Evolutionary conservation across 2,888 invertebrate species (phyloP).

Genomic region (Abscondita cerata): DNA sequence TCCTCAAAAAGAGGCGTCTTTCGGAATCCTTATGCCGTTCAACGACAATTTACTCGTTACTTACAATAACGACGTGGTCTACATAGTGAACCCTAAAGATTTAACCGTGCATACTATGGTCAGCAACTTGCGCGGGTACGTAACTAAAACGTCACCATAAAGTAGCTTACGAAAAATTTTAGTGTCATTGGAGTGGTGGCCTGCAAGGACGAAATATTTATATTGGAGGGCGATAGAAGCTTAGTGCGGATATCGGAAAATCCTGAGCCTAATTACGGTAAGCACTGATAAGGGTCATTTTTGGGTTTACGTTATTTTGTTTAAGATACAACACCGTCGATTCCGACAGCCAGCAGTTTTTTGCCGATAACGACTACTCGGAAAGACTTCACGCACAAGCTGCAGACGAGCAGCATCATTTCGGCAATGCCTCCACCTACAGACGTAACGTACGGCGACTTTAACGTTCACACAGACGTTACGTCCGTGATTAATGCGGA

Average conservation of each 20-base stretch:
- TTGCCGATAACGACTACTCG: constrained; percentile 48
- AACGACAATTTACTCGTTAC: constrained; percentile 77
- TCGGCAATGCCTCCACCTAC: constrained; percentile 49
- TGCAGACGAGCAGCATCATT: constrained; percentile 52
- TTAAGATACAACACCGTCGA: constrained; percentile 17
- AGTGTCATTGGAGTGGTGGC: constrained; percentile 68
- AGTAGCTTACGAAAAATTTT: constrained; percentile 35
- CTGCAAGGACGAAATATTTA: constrained; percentile 78
- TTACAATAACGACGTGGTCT: constrained; percentile 73
- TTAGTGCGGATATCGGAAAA: constrained; percentile 77
- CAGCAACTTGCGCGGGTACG: constrained; percentile 67
- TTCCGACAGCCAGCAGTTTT: constrained; percentile 25
- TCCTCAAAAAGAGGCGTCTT: constrained; percentile 64
- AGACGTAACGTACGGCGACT: constrained; percentile 43
- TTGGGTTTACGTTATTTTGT: too few species aligned
- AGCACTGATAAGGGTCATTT: too few species aligned
- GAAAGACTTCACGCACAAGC: constrained; percentile 52
- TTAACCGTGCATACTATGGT: constrained; percentile 72
- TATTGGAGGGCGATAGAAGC: constrained; percentile 80
- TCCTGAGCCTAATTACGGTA: constrained; percentile 66
- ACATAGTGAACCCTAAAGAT: constrained; percentile 76
- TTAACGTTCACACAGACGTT: constrained; percentile 57
- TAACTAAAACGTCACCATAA: constrained; percentile 33
- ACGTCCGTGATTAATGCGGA: constrained; percentile 68
- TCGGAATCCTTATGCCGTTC: constrained; percentile 71